Evolutionary conservation across 2,888 invertebrate species (phyloP), one percentile per base, ranked within the genome.

Genomic region (Cosmorhoe ocellata): DNA sequence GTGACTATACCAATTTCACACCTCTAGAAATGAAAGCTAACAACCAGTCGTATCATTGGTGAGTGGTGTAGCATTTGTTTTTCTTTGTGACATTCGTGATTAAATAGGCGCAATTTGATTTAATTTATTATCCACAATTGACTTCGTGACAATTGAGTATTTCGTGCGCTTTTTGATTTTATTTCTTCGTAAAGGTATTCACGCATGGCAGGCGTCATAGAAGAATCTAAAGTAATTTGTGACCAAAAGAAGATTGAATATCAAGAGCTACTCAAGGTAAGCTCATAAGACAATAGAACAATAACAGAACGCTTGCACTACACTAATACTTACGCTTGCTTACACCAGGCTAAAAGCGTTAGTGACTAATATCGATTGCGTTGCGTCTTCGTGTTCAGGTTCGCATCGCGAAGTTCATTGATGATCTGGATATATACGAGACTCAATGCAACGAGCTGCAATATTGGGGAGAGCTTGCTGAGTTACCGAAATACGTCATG

Each of bases 1-100:
- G 96, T 3, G 97, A 98, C 79, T 95, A 96, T 69, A 93, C 94
- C 0, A 87, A 91, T 4, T 94, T 97, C 64, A 94, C 96, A 0
- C 95, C 97, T 0, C 89, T 96, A 3, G 97, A 98, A 83, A 94
- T 98, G 71, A 96, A 97, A 69, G 94, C 96, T 30, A 98, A 98
- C 74, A 96, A 95, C 61, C 94, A 94, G 63, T 94, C 96, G 0
- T 97, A 96, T 70, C 94, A 96, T 72, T 98, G 97, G 97, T 91
- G 18, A 46, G 39, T 39, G 9, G 9, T 28, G 28, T 11, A 24
- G 7, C 2, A 24, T 7, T 18, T 18, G 4, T 18, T 18, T 18
- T 18, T 4, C 18, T 2, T 18, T 18, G 18, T 3, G 4, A n/a
- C n/a, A n/a, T n/a, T n/a, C n/a, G n/a, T n/a, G n/a, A n/a, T n/a